A percentile compares a stretch with the other conserved stretches of the same genome.
Evolutionary conservation across 2,888 invertebrate species (phyloP).

Genomic region (Terebella lapidaria): DNA sequence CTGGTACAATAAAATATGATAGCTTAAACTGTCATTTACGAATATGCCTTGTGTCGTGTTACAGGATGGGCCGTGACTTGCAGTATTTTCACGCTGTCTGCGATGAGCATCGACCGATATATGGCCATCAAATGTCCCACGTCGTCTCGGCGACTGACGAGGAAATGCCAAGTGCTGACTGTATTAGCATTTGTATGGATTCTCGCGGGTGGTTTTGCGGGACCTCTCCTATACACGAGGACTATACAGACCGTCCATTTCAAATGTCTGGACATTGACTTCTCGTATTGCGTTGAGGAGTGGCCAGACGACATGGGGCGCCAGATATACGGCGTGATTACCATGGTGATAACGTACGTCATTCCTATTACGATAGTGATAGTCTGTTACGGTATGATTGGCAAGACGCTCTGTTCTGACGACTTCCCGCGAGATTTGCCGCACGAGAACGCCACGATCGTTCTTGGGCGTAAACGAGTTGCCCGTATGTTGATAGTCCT

Average conservation of each 20-base stretch:
- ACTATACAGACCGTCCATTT: constrained; percentile 50
- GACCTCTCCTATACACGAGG: constrained; percentile 62
- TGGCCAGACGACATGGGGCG: constrained; percentile 53
- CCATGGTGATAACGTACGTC: constrained; percentile 2
- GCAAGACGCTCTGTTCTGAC: constrained; percentile 43
- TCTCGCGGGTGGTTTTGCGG: constrained; percentile 64
- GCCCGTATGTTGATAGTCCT: constrained; percentile 71
- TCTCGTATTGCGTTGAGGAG: constrained; percentile 63
- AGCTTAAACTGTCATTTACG: too few relatives aligned
- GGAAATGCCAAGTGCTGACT: constrained; percentile 63
- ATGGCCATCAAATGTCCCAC: constrained; percentile 70
- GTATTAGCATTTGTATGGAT: constrained; percentile 66
- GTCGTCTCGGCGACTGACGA: constrained; percentile 67
- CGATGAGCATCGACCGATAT: constrained; percentile 70
- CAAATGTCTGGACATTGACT: too few relatives aligned
- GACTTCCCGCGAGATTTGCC: not conserved
- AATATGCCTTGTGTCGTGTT: too few relatives aligned
- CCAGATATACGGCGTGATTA: not conserved
- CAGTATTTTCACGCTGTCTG: constrained; percentile 74
- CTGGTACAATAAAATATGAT: too few relatives aligned
- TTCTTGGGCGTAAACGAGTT: constrained; percentile 59
- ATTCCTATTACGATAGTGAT: not conserved
- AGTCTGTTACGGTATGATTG: not conserved
- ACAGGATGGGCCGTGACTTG: constrained; percentile 64
- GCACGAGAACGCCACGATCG: not conserved